These are phyloP conservation scores for Anas acuta DNA, from an alignment of 2,797 vertebrate species.

Conservation along the genomic window DNA sequence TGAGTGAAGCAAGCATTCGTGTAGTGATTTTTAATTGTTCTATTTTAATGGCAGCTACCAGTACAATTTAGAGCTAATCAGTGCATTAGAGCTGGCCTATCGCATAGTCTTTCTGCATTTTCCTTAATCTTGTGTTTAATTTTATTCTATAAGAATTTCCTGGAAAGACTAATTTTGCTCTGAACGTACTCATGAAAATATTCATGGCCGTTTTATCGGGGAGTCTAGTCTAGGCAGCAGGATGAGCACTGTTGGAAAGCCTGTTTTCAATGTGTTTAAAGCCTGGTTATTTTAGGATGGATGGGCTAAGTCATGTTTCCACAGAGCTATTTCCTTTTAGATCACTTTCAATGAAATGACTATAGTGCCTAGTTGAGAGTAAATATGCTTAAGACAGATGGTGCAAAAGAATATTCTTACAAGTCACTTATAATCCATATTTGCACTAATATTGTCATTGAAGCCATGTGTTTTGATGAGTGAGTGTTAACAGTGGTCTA, in stretches of 20 bases:
- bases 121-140: not conserved
- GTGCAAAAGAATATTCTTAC: slow-evolving; percentile 10
- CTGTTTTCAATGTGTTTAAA: not conserved
- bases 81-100: not conserved
- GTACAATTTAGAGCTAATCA: not conserved
- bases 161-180: not conserved
- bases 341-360: not conserved
- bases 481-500: not conserved
- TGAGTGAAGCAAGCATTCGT: not conserved
- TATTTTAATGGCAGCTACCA: not conserved
- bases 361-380: not conserved
- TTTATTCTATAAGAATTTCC: not conserved
- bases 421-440: not conserved
- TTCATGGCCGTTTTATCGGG: not conserved
- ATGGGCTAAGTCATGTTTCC: not conserved
- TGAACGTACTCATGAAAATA: not conserved
- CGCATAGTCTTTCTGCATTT: not conserved
- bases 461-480: not conserved
- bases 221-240: not conserved
- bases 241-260: not conserved
- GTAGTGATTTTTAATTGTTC: not conserved
- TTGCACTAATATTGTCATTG: not conserved
- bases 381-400: slow-evolving; percentile 50
- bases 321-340: not conserved
- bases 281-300: not conserved